Evolutionary conservation across 92 coral and sea anemone genomes (phyloP), one percentile per base, ranked within the genome.

Genomic region (Anthopleura xanthogrammica): DNA sequence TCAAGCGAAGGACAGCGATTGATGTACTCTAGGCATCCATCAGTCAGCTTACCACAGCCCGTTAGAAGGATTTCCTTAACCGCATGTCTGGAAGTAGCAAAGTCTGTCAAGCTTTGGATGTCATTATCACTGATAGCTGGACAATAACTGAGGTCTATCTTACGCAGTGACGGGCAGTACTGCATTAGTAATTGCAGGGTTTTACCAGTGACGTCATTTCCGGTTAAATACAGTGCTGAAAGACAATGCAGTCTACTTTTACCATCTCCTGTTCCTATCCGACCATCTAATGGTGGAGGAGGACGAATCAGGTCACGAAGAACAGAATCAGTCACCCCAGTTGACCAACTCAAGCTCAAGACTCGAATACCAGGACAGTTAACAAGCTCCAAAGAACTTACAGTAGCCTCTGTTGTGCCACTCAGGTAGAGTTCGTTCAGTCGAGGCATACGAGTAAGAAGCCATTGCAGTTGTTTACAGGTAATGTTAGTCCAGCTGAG

Each of bases 311-410:
- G 86, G 41, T 97, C 97, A 57, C 89, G 90, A 70, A 97, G 79
- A n/a, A 97, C 88, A n/a, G 90, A 82, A 79, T 97, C 99, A 3
- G 94, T 90, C 43, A 97, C 90, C 36, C 98, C 95, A 19, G 89
- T 89, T 17, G 99, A 94, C 99, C 99, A 97, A 82, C 99, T 97
- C 57, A 97, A 87, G 65, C 96, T 95, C 85, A 97, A 91, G 78
- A 94, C 94, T 40, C 87, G 94, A 77, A 94, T 86, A 46, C 94
- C 94, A 17, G 99, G 99, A 80, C 99, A 97, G 86, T 79, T 89
- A 79, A 97, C 97, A 41, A 90, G 92, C 50, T 87, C 62, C 75
- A 97, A 94, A 13, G 97, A 95, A 79, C 94, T 92, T 12, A 89
- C 93, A 16, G 99, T 92, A 9, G 98, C 98, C 80, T 92, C 94